Evolutionary conservation across 2,888 invertebrate species (phyloP), one percentile per base, ranked within the genome.

Genomic region (Epsilonema sp.): DNA sequence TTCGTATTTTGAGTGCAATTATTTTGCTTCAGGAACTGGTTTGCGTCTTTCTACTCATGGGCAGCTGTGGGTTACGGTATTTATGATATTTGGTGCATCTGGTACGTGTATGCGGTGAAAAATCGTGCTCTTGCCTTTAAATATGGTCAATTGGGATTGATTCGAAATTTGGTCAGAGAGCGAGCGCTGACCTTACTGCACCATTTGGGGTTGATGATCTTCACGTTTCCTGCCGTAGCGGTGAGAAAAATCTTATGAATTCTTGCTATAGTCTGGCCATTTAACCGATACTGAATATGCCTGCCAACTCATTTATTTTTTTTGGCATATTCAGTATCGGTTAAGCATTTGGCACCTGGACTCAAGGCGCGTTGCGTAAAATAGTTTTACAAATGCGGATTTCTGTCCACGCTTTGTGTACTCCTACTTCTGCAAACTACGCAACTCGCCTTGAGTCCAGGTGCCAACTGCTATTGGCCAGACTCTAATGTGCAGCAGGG

Each of bases 61-160:
- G n/a, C 19, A 5, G 41, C 25, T 8, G 11, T 40, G 13, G 46
- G 46, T 22, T 46, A 46, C 46, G 46, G 46, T 19, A 3, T 46
- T 4, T 46, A 42, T 26, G 46, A 46, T 41, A 25, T 26, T 23
- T 20, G 22, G 16, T 46, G 26, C 21, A 46, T 46, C 22, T 41
- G 16, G 13, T 3, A 11, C 3, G 46, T 46, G 40, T 21, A 42
- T 22, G 11, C 4, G 4, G 2, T 8, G 13, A 45, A 45, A 36
- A 3, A 37, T 8, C 19, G 25, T 8, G n/a, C n/a, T n/a, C n/a
- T n/a, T n/a, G n/a, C n/a, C n/a, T n/a, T n/a, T n/a, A n/a, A n/a
- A n/a, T n/a, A n/a, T n/a, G n/a, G n/a, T n/a, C n/a, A n/a, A n/a
- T n/a, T n/a, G n/a, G n/a, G n/a, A n/a, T n/a, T n/a, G n/a, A n/a